Evolutionary conservation across 2,113 vertebrate genomes (phyloP), one percentile per base, ranked within the genome.

Genomic region (Stigmatopora nigra): DNA sequence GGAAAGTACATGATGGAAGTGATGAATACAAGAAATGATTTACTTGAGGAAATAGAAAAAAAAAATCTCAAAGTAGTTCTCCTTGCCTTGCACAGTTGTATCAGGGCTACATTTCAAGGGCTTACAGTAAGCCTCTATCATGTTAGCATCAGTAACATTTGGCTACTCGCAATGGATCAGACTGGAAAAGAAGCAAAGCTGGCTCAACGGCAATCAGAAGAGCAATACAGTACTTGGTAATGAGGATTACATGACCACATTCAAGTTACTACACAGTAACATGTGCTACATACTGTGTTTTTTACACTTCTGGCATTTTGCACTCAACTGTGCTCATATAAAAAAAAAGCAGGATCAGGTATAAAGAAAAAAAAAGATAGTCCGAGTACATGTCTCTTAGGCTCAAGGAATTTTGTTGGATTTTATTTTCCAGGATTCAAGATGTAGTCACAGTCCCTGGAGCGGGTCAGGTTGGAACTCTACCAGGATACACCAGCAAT

Each of bases 361-460:
- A 45, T 3, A 77, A 77, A 73, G 60, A 76, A 85, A 88, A 82
- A 87, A 80, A 86, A 77, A 83, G 82, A 86, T 80, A 74, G 78
- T 71, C 73, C 62, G 75, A 82, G 63, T 80, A 73, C 82, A 86
- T 78, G 82, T 80, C 77, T 75, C 64, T 84, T 53, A 77, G 79
- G 79, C 66, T 85, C 71, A 44, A 81, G 78, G 69, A 68, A 46
- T 72, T 79, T 79, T 76, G 78, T 74, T 78, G 56, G 64, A 79
- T 82, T 82, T 79, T 44, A 22, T 77, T 82, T 86, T 85, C 80
- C 84, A 84, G 83, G 76, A 70, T 79, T 75, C 70, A 80, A 79
- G 81, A 78, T 77, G 67, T 70, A 51, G 78, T 44, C 11, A 81
- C 72, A 83, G 83, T 77, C 69, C 60, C 61, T 55, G 49, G 64